These are phyloP conservation scores for Parnassius smintheus DNA, from an alignment of 2,888 invertebrate genomes.

Conservation along the genomic window DNA sequence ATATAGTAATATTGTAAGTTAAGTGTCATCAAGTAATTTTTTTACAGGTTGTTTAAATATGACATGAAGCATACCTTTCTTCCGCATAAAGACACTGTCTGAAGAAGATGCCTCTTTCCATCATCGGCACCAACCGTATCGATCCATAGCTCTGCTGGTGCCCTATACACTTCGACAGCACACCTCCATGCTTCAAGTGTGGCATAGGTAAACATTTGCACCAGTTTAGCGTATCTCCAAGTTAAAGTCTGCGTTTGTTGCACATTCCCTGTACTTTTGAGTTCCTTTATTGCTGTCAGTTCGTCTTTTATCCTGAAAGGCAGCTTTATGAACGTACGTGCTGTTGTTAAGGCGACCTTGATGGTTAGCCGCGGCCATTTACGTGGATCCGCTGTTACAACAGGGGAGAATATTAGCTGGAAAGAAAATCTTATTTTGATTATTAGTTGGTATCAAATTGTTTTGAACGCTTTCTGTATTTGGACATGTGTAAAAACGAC, in stretches of 20 bases:
- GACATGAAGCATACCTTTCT: constrained; percentile 72
- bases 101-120: constrained; percentile 78
- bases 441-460: no score
- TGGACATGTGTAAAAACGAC: no score
- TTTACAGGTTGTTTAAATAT: no score
- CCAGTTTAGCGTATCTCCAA: constrained; percentile 70
- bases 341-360: constrained; percentile 40
- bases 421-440: constrained; percentile 30
- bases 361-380: constrained; percentile 66
- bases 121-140: constrained; percentile 82
- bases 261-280: constrained; percentile 57
- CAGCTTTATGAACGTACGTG: constrained; percentile 48
- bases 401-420: constrained; percentile 66
- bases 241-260: constrained; percentile 57
- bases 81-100: constrained; percentile 85
- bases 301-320: constrained; percentile 60
- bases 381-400: constrained; percentile 66
- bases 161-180: constrained; percentile 56
- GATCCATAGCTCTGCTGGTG: constrained; percentile 67
- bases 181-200: constrained; percentile 57
- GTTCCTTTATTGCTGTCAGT: constrained; percentile 55
- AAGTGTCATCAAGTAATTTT: no score
- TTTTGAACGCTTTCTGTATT: no score
- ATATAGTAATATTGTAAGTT: no score
- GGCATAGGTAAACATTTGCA: constrained; percentile 60